These are phyloP conservation scores for Theristicus caerulescens DNA, from an alignment of 2,113 vertebrate species.

Conservation along the genomic window DNA sequence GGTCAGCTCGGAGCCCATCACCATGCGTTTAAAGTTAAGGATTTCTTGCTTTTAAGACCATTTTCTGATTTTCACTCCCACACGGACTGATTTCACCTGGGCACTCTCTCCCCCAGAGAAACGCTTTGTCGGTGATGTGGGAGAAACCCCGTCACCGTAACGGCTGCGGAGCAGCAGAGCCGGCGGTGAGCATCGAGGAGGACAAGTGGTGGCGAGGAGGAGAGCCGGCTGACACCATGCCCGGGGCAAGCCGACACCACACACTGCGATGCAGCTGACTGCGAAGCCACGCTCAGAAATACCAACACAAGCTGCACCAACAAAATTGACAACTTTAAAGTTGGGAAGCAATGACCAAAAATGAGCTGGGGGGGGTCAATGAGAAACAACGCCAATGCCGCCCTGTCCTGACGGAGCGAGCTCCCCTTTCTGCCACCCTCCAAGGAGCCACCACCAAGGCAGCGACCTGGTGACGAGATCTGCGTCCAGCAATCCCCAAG, in stretches of 20 bases:
- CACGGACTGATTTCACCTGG: neutral
- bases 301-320: neutral
- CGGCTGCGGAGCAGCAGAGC: neutral
- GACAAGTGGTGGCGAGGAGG: neutral
- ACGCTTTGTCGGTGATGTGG: neutral
- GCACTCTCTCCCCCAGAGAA: neutral
- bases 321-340: neutral
- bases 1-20: neutral
- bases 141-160: neutral
- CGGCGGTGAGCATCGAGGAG: accelerated
- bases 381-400: neutral
- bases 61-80: neutral
- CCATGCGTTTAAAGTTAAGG: neutral
- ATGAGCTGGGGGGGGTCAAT: neutral
- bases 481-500: neutral
- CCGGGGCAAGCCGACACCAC: accelerated
- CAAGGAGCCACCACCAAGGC: neutral
- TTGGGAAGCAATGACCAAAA: neutral
- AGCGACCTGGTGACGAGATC: neutral
- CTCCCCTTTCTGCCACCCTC: neutral
- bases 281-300: neutral
- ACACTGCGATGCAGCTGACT: accelerated
- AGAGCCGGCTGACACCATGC: too few species aligned
- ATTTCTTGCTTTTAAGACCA: neutral
- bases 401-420: too few species aligned